These are phyloP conservation scores for Macrocentrus cingulum DNA, from an alignment of 1,140 invertebrate genomes.

Conservation along the genomic window DNA sequence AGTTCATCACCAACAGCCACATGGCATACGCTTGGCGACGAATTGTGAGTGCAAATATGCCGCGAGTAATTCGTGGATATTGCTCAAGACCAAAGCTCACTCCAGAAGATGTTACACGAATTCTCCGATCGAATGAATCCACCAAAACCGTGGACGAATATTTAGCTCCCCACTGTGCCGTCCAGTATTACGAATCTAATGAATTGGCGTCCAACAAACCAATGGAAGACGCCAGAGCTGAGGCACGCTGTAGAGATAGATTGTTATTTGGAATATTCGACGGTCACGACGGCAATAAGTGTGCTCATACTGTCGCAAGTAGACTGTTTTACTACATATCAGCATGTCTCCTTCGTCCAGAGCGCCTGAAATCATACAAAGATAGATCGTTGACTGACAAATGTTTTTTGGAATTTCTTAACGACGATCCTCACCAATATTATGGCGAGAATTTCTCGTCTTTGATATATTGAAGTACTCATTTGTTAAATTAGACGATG, in stretches of 20 bases:
- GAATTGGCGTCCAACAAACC: slow-evolving; percentile 91
- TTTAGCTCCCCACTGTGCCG: slow-evolving; percentile 63
- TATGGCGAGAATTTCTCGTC: slow-evolving; percentile 69
- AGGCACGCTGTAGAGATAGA: slow-evolving; percentile 78
- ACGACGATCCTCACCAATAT: slow-evolving; percentile 75
- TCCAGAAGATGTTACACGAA: slow-evolving; percentile 55
- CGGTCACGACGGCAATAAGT: slow-evolving; percentile 89
- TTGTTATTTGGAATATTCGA: slow-evolving; percentile 92
- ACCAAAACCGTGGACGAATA: slow-evolving; percentile 72
- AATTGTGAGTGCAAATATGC: slow-evolving; percentile 4
- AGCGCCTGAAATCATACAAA: slow-evolving; percentile 60
- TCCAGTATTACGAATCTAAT: slow-evolving; percentile 91
- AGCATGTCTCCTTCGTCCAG: slow-evolving; percentile 71
- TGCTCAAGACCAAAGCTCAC: slow-evolving; percentile 14
- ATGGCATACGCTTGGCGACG: too few relatives aligned
- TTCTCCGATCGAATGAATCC: slow-evolving; percentile 78
- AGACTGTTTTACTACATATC: slow-evolving; percentile 87
- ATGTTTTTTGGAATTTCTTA: slow-evolving; percentile 64
- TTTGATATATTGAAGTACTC: slow-evolving; percentile 70
- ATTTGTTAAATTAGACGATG: slow-evolving; percentile 78
- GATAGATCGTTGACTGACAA: slow-evolving; percentile 44
- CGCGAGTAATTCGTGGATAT: neutral
- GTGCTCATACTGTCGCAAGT: slow-evolving; percentile 87
- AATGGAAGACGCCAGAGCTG: slow-evolving; percentile 88
- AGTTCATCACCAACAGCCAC: too few relatives aligned